Base-by-base conservation (phyloP, 2,888 invertebrate genomes). In the Alviniconcha strummeri region DNA sequence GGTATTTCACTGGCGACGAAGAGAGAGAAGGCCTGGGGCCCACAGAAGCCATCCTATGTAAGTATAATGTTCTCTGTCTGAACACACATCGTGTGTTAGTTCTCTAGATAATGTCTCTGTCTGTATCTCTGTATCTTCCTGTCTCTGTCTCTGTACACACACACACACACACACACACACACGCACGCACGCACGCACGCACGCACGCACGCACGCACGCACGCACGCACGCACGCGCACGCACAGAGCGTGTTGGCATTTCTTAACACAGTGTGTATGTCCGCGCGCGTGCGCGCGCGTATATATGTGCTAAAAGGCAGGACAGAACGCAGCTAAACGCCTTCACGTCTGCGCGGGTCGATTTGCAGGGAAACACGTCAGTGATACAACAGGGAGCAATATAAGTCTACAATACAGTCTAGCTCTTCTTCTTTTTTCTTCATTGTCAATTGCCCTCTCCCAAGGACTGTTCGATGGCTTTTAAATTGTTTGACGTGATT, bases 1-100 rank as follows among this genome's bases (percentile, higher is more conserved):
- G 89, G 86, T 93, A 92, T 86, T 92, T 92, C 87, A 91, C 90
- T 7, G 88, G 86, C 13, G 88, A 91, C 82, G 90, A 91, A 56
- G 92, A 92, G 72, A 85, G 90, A 75, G 92, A 91, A 54, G 93
- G 91, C 13, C 87, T 92, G 69, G 89, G 91, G 82, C 91, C 91
- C 36, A 92, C 92, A 36, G 91, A 92, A 60, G 91, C 92, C 71
- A 93, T 92, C 83, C 83, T 92, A 84, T 87, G 93, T 93, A 86
- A 91, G 92, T 90, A 80, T 80, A 0, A 36, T 36, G 36, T 36
- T 36, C 36, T 36, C 36, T 36, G 36, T 36, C 36, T 36, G 36
- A 36, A 36, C 36, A 36, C 36, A 36, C 36, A 36, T 36, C 36
- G 36, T 36, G 36, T 36, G 3, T 36, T 36, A 36, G 36, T 36